phyloP scores from a whole-genome alignment of 2,888 invertebrate species.

The Drosophila anomalata region DNA sequence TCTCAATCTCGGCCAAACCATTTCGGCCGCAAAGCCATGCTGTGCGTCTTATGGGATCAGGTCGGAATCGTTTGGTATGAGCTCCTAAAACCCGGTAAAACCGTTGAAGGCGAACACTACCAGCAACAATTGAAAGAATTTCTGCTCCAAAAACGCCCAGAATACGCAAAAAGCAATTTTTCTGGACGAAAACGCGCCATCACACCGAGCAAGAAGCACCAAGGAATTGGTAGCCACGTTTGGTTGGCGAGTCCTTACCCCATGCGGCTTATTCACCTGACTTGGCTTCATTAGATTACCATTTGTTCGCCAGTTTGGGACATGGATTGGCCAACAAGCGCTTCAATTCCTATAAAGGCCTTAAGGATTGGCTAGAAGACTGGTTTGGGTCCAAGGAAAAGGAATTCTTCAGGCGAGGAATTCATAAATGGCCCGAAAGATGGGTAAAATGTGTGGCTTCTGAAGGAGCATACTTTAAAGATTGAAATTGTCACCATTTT shows the following conservation, averaged over 20 bases:
- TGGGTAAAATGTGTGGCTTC: not conserved
- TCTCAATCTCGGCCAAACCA: no score
- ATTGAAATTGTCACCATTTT: constrained; percentile 6
- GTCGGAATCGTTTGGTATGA: not conserved
- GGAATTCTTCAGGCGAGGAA: constrained; percentile 7
- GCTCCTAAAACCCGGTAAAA: no score
- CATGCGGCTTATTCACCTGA: constrained; percentile 3
- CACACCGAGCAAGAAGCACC: not conserved
- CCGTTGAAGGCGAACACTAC: no score
- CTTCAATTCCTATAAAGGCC: constrained; percentile 1
- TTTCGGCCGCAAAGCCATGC: no score
- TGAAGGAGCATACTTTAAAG: constrained; percentile 2
- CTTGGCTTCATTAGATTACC: constrained; percentile 4
- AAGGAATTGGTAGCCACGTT: not conserved
- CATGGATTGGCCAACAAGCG: not conserved
- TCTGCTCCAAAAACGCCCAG: no score
- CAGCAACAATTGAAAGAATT: no score
- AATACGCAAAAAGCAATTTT: no score
- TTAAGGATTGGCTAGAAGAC: constrained; percentile 1
- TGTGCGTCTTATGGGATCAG: constrained; percentile 1
- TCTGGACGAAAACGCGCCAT: no score
- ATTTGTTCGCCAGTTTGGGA: not conserved
- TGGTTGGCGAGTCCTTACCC: not conserved
- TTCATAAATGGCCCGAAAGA: not conserved
- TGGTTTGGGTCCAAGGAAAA: constrained; percentile 2